Evolutionary conservation across 2,888 invertebrate genomes (phyloP), one percentile per base, ranked within the genome.

Genomic region (Ophion ventricosus): DNA sequence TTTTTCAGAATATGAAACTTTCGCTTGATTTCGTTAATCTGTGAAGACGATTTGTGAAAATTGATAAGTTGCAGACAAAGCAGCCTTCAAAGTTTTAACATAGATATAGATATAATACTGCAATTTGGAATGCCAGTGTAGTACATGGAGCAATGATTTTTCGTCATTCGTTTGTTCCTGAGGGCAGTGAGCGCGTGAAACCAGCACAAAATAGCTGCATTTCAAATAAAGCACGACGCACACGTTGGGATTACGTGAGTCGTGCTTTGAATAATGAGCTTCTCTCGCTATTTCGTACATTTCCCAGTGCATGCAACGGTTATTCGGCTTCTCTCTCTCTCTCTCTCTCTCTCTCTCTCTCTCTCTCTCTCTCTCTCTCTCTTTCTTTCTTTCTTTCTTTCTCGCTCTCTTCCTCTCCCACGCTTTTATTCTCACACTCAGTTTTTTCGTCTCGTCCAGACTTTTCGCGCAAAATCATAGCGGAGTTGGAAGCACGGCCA

Each of bases 201-300:
- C 49, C 61, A n/a, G 57, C 59, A 57, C 69, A 56, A 81, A 84
- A 78, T 74, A 78, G 74, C 78, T 74, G 77, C 78, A 78, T 77
- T 64, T 43, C 69, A 78, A 84, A 84, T 78, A 78, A 84, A 84
- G 25, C 63, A 67, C 43, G 78, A 75, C 63, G 40, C 73, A 49
- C 23, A 35, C 76, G 66, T 56, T 49, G 54, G 29, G 56, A 56
- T 57, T 66, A 66, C 57, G 26, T 49, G 69, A 67, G 63, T 64
- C 66, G 80, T 80, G 76, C 75, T 64, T 74, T 23, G 84, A 84
- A 81, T 81, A 69, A 49, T 40, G 73, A 81, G 67, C 78, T 57
- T 76, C 69, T 61, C 29, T 49, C 7, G 56, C 40, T 17, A 35
- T 57, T 76, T 43, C 43, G 56, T 70, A 23, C 49, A 74, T 84